phyloP scores from a whole-genome alignment of 1,140 invertebrate species.

The Parapsyche elsis region DNA sequence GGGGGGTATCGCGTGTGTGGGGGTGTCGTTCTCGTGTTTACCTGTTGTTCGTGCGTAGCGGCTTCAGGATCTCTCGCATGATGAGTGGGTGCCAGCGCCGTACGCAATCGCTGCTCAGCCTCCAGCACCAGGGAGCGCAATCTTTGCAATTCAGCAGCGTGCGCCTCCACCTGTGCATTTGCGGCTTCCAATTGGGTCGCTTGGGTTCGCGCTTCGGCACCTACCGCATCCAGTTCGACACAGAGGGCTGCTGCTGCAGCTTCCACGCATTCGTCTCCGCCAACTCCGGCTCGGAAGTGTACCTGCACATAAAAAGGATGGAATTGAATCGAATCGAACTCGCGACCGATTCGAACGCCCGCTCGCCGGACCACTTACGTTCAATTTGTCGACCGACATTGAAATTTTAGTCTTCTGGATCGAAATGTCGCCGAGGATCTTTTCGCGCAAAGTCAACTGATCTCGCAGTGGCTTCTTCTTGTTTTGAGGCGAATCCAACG shows the following conservation, averaged over 20 bases:
- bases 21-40: slow-evolving; percentile 65
- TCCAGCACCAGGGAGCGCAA: slow-evolving; percentile 84
- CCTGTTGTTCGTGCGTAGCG: slow-evolving; percentile 89
- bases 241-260: slow-evolving; percentile 77
- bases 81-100: slow-evolving; percentile 79
- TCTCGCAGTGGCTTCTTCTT: slow-evolving; percentile 88
- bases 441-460: slow-evolving; percentile 85
- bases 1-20: neutral
- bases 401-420: slow-evolving; percentile 92
- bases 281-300: slow-evolving; percentile 87
- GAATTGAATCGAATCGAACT: neutral
- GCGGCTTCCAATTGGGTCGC: slow-evolving; percentile 79
- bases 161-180: slow-evolving; percentile 85
- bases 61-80: slow-evolving; percentile 85
- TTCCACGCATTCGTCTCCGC: slow-evolving; percentile 80
- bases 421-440: slow-evolving; percentile 86
- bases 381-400: slow-evolving; percentile 92
- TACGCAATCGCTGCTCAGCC: slow-evolving; percentile 86
- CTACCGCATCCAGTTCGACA: slow-evolving; percentile 75
- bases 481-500: slow-evolving; percentile 81
- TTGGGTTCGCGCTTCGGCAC: slow-evolving; percentile 76
- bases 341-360: neutral
- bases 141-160: slow-evolving; percentile 88
- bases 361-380: slow-evolving; percentile 67
- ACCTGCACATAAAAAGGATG: slow-evolving; percentile 68